Evolutionary conservation across 53 echinoderm and acorn worm genomes (phyloP), one percentile per base, ranked within the genome.

Genomic region (Arbacia lixula): DNA sequence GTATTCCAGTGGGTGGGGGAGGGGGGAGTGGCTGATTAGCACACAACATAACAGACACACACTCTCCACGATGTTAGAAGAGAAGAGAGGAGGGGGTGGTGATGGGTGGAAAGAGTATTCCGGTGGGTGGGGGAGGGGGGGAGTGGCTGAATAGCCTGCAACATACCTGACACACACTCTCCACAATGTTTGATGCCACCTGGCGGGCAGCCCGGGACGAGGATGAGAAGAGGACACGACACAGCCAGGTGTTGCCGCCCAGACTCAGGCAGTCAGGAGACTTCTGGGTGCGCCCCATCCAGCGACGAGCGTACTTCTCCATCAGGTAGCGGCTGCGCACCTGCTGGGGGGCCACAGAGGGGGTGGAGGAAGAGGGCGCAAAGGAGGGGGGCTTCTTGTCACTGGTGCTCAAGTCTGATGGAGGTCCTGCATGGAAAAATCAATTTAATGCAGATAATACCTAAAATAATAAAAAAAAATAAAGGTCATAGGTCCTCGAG

Each of bases 101-200:
- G 12, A 16, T n/a, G 21, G 57, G 12, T 5, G 57, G 14, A 56
- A 56, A 56, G n/a, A 16, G 57, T 16, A 56, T n/a, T n/a, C n/a
- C n/a, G 57, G n/a, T 56, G 57, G n/a, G n/a, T 14, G 21, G 21
- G 21, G 5, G 57, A 56, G 57, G n/a, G 8, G 46, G 46, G 14
- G 46, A 46, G 14, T n/a, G n/a, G n/a, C n/a, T n/a, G n/a, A n/a
- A n/a, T n/a, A n/a, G n/a, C n/a, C 1, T 5, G 22, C 2, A 75
- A 57, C 85, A 76, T 38, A 97, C 98, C 86, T 97, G 98, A 85
- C 98, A 97, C 28, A 97, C 87, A 12, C 92, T 89, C 74, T 97
- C 98, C 42, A 97, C 94, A 41, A 97, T 97, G 88, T 96, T 97
- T 43, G 93, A 97, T 33, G 98, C 98, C 52, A 94, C 98, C 71